A percentile compares a stretch with the other conserved stretches of the same genome.
Evolutionary conservation across 2,113 vertebrate genomes (phyloP).

Genomic region (Myodes glareolus): DNA sequence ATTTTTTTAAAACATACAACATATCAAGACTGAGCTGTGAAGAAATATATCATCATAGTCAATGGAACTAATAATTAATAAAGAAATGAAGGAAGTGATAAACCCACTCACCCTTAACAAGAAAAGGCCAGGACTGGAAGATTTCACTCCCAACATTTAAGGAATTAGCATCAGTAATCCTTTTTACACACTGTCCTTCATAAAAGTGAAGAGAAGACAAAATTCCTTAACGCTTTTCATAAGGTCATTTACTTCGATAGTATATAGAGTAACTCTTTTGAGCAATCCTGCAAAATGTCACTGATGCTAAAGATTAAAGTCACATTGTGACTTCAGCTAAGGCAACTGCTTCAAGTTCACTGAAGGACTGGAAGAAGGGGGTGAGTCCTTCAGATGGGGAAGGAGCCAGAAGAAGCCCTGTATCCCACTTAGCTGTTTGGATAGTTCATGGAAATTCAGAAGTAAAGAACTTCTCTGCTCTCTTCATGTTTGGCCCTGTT

Average conservation of each 20-base stretch:
- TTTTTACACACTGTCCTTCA: not conserved
- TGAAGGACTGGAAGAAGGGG: not conserved
- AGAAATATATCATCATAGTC: not conserved
- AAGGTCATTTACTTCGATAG: not conserved
- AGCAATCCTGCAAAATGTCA: not conserved
- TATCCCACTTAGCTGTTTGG: not conserved
- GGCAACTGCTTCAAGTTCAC: not conserved
- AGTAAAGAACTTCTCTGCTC: not conserved
- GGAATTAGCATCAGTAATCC: not conserved
- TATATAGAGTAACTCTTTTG: not conserved
- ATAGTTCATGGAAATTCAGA: not conserved
- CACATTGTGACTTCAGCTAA: not conserved
- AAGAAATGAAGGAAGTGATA: not conserved
- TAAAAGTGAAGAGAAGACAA: not conserved
- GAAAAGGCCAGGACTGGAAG: not conserved
- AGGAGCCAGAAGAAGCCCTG: rapidly evolving
- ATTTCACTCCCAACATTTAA: not conserved
- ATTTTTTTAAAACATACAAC: not conserved
- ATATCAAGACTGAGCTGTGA: not conserved
- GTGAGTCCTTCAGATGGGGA: not conserved
- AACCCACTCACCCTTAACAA: not conserved
- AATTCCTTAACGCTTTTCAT: not conserved
- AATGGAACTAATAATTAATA: not conserved
- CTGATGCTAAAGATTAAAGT: not conserved
- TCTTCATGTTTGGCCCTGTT: not conserved